Conservation (phyloP, 1,140 invertebrate species). For the Carcinoscorpius rotundicauda region DNA sequence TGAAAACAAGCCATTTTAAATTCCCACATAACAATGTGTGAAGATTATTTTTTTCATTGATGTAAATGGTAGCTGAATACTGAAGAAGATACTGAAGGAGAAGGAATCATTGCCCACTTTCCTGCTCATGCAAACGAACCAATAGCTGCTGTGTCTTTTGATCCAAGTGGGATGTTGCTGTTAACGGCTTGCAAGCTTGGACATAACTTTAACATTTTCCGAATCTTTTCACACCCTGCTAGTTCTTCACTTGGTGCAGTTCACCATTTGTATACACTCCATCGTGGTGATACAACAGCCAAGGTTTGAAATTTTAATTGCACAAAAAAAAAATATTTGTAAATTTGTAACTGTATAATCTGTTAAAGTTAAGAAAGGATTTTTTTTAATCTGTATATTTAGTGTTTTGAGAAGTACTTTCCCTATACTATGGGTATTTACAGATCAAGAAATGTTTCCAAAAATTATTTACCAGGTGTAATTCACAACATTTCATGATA, state of each 20-base stretch:
- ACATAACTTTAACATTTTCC: constrained; percentile 92
- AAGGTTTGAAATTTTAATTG: constrained; percentile 30
- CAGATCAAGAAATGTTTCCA: too few species aligned
- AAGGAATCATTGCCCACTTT: constrained; percentile 83
- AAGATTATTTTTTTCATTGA: constrained; percentile 7
- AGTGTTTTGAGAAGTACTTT: too few species aligned
- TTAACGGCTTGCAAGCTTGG: constrained; percentile 87
- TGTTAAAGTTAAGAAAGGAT: too few species aligned
- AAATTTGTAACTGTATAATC: constrained; percentile 2
- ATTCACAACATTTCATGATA: too few species aligned
- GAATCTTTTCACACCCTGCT: constrained; percentile 82
- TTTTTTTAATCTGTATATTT: too few species aligned
- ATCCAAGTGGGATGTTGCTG: constrained; percentile 77
- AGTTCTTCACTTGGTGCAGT: constrained; percentile 76
- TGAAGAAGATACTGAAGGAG: constrained; percentile 40
- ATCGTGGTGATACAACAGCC: constrained; percentile 55
- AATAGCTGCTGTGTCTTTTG: constrained; percentile 80
- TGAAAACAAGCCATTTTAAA: constrained; percentile 26
- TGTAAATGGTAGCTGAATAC: constrained; percentile 20
- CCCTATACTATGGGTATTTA: too few species aligned
- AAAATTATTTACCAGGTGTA: too few species aligned
- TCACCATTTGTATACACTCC: constrained; percentile 90
- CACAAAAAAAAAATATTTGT: neutral
- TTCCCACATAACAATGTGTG: constrained; percentile 5
- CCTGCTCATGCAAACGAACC: constrained; percentile 76